phyloP scores from a whole-genome alignment of 2,113 vertebrate species.

The Ia io region DNA sequence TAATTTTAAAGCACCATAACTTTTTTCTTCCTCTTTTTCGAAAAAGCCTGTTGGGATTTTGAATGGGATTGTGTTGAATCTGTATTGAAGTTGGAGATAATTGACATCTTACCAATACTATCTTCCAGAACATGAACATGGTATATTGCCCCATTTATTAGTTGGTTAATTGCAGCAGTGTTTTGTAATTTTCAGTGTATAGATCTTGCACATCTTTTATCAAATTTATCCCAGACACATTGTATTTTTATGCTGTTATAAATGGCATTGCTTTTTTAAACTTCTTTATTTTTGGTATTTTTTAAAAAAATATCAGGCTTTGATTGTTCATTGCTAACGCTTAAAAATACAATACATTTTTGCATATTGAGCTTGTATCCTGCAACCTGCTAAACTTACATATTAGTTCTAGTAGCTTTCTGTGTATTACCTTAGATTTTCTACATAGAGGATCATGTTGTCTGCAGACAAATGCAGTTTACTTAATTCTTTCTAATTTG shows the following conservation, averaged over 20 bases:
- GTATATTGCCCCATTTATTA: neutral
- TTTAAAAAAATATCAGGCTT: conserved; percentile 25
- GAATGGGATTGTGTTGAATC: neutral
- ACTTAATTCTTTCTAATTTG: neutral
- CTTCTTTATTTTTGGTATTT: neutral
- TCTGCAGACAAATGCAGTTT: conserved; percentile 21
- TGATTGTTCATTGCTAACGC: neutral
- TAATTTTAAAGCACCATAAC: neutral
- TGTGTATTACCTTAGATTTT: neutral
- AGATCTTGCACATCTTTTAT: neutral
- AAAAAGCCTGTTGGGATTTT: neutral
- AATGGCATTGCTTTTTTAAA: neutral
- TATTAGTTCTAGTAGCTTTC: neutral
- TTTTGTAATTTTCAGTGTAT: neutral
- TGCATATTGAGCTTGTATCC: neutral
- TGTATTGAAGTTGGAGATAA: neutral
- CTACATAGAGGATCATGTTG: neutral
- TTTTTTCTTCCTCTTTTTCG: neutral
- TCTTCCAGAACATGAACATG: neutral
- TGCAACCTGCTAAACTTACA: neutral
- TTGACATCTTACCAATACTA: neutral
- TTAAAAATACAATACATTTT: neutral
- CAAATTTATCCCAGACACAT: neutral
- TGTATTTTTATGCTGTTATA: neutral
- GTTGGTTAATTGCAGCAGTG: neutral